Evolutionary conservation across 2,797 vertebrate species (phyloP).

Genomic region (Lacerta agilis): DNA sequence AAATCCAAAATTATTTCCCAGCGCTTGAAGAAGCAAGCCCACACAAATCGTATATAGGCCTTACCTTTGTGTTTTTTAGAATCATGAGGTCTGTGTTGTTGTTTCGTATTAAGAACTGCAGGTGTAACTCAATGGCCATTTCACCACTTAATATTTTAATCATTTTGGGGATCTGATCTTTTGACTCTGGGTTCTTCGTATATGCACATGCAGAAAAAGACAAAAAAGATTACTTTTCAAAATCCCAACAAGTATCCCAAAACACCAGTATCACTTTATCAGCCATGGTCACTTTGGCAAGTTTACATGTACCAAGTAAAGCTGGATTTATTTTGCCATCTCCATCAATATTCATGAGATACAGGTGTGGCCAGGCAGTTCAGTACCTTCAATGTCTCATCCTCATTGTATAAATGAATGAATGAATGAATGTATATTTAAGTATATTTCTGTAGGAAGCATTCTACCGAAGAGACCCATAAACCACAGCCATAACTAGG

Average conservation of each 20-base stretch:
- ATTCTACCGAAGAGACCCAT: slow-evolving; percentile 2
- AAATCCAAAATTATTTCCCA: not conserved
- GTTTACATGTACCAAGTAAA: not conserved
- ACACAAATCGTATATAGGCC: slow-evolving; percentile 17
- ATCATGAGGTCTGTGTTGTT: slow-evolving; percentile 99
- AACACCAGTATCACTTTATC: not conserved
- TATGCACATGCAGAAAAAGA: slow-evolving; percentile 31
- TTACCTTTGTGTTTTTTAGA: slow-evolving; percentile 99
- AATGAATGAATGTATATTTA: too few relatives aligned
- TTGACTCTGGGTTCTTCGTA: slow-evolving; percentile 91
- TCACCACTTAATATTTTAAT: slow-evolving; percentile 99
- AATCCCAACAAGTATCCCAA: not conserved
- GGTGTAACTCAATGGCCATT: slow-evolving; percentile 97
- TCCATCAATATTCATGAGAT: not conserved
- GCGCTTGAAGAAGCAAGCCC: not conserved
- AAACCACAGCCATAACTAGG: not conserved
- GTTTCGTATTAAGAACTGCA: slow-evolving; percentile 99
- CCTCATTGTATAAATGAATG: not conserved
- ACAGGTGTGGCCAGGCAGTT: not conserved
- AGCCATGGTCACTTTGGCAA: not conserved
- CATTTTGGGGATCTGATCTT: slow-evolving; percentile 99
- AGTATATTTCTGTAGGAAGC: slow-evolving; percentile 14
- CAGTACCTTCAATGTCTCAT: not conserved
- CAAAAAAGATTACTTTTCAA: slow-evolving; percentile 1
- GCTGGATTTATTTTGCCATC: not conserved